Base-by-base conservation (phyloP, 2,888 invertebrate species). In the Pachycephus smyrnensis region DNA sequence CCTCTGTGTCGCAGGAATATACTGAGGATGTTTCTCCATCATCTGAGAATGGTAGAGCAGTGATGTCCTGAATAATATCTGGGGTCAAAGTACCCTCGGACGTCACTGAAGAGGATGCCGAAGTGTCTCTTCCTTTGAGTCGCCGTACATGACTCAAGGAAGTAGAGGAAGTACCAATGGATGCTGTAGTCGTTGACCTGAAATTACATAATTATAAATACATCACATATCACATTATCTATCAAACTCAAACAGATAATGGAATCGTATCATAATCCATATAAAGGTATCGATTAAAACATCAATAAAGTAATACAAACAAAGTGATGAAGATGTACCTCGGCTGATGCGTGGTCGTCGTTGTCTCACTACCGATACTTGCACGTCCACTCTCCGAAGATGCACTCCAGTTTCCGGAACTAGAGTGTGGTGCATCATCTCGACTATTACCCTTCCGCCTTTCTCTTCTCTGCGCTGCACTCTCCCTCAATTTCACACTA, bases 1-100 rank as follows among this genome's bases (percentile, higher is more conserved):
- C 99, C 92, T 99, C 99, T 1, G 98, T 98, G 89, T 99, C 99
- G 89, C 98, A 97, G 3, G 98, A 98, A 91, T 98, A 98, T 79
- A 97, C 96, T 0, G 98, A 98, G 85, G 96, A 96, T 1, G 96
- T 97, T 92, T 97, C 97, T 76, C 96, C 94, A 89, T 97, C 97
- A 90, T 97, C 96, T 36, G 90, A 89, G 83, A 91, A 91, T 12
- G 92, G 90, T 73, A 90, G 87, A 33, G 87, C 89, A 83, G 95
- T 94, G 82, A 95, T 93, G 90, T 97, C 95, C 86, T 95, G 95
- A 82, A 96, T 96, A 75, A 96, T 95, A 92, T 97, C 96, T 75
- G 97, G 97, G 1, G 97, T 97, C 55, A 96, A 92, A 6, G 97
- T 97, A 35, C 96, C 96, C 92, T 97, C 97, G 85, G 96, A 97